phyloP scores from a whole-genome alignment of 2,797 vertebrate species.

The Xerus rutilus region DNA sequence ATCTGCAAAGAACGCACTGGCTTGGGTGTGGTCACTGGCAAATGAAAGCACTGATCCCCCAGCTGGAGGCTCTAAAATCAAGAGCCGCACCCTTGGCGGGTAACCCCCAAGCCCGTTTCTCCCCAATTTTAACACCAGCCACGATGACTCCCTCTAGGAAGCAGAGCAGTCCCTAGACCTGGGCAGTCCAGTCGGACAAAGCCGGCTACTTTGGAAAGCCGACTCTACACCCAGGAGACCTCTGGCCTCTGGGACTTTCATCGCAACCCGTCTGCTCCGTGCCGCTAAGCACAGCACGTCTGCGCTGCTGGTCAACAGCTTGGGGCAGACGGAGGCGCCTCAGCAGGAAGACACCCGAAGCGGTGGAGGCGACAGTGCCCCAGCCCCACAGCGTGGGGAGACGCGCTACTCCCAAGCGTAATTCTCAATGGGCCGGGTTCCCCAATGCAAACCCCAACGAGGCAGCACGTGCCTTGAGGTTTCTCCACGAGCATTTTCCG shows the following conservation, averaged over 20 bases:
- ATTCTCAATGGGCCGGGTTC: neutral
- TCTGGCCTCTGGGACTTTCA: neutral
- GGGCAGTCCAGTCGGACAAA: constrained; percentile 71
- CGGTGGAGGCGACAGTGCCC: neutral
- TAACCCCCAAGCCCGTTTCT: neutral
- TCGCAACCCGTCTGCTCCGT: neutral
- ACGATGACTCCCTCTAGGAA: neutral
- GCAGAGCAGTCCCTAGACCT: neutral
- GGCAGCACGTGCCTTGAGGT: constrained; percentile 2
- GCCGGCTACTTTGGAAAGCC: neutral
- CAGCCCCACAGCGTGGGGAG: neutral
- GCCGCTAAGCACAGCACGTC: neutral
- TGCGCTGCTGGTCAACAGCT: neutral
- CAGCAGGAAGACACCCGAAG: neutral
- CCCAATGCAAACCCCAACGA: constrained; percentile 25
- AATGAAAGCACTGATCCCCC: neutral
- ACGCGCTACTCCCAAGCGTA: neutral
- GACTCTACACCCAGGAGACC: neutral
- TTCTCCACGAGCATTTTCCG: constrained; percentile 19
- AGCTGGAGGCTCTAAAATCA: neutral
- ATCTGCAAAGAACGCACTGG: constrained; percentile 34
- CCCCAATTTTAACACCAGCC: constrained; percentile 17
- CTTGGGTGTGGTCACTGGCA: constrained; percentile 78
- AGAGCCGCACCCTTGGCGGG: neutral
- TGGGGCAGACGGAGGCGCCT: neutral